These are phyloP conservation scores for Rhagonycha lutea DNA, from an alignment of 2,888 invertebrate species.

Conservation along the genomic window DNA sequence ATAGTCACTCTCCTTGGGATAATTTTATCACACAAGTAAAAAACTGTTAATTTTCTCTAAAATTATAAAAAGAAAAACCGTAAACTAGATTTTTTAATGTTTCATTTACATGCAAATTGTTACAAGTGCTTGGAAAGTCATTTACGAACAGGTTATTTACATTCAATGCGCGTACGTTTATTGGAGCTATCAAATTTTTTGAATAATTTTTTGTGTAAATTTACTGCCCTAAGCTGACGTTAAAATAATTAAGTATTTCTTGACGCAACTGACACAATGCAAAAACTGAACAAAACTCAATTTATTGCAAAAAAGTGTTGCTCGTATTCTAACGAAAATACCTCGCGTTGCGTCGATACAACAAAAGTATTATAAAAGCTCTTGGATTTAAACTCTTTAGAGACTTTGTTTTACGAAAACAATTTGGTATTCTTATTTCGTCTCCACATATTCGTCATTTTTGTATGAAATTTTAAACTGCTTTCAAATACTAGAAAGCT, in stretches of 20 bases:
- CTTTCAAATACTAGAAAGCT: slow-evolving; percentile 21
- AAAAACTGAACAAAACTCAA: neutral
- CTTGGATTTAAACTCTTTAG: slow-evolving; percentile 9
- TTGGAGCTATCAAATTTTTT: slow-evolving; percentile 11
- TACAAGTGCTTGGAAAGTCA: slow-evolving; percentile 12
- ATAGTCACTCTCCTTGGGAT: neutral
- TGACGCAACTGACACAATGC: neutral
- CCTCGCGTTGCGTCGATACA: neutral
- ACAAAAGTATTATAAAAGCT: neutral
- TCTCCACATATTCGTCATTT: slow-evolving; percentile 28
- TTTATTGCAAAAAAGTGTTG: neutral
- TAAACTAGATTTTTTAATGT: slow-evolving; percentile 10
- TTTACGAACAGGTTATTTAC: slow-evolving; percentile 9
- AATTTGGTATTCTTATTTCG: slow-evolving; percentile 26
- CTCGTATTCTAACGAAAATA: neutral
- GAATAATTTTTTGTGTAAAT: neutral
- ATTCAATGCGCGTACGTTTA: slow-evolving; percentile 12
- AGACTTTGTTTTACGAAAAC: slow-evolving; percentile 19
- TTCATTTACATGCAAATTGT: slow-evolving; percentile 19
- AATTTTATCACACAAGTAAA: neutral
- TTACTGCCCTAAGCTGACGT: neutral
- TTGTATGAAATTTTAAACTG: slow-evolving; percentile 28
- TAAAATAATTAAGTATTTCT: neutral
- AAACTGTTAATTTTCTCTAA: neutral
- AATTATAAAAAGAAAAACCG: neutral